These are phyloP conservation scores for Drosophila subsilvestris DNA, from an alignment of 2,888 invertebrate genomes.

Conservation along the genomic window DNA sequence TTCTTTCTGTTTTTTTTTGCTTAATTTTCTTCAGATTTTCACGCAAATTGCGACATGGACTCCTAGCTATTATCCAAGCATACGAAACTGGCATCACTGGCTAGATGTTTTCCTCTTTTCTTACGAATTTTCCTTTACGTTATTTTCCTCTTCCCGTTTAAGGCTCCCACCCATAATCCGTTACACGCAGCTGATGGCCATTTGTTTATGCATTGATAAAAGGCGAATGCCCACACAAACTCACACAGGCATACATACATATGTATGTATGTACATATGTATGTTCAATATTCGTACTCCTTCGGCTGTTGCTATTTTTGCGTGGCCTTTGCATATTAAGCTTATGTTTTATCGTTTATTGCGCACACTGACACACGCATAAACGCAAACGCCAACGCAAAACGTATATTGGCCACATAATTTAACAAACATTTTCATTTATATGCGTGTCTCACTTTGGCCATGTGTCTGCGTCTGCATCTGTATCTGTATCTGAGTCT, in stretches of 20 bases:
- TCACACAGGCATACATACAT: background rate
- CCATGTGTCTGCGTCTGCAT: slow-evolving; percentile 1
- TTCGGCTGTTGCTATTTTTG: slow-evolving; percentile 45
- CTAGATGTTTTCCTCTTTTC: background rate
- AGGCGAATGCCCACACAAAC: background rate
- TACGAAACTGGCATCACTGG: background rate
- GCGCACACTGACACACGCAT: slow-evolving; percentile 50
- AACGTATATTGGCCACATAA: slow-evolving; percentile 67
- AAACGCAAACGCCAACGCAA: slow-evolving; percentile 15
- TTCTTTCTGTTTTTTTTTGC: too few relatives aligned
- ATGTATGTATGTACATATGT: background rate
- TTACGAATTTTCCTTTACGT: background rate
- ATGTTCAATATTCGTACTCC: slow-evolving; percentile 19
- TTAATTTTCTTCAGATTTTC: too few relatives aligned
- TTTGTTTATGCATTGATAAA: slow-evolving; percentile 61
- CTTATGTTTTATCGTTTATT: slow-evolving; percentile 69
- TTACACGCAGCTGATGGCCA: slow-evolving; percentile 59
- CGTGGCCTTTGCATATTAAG: slow-evolving; percentile 65
- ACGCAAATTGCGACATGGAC: too few relatives aligned
- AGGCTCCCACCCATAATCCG: slow-evolving; percentile 15
- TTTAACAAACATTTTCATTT: slow-evolving; percentile 68
- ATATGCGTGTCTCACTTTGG: slow-evolving; percentile 25
- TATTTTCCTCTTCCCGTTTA: background rate
- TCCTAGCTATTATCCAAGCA: background rate
- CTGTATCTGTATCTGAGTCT: background rate